Percentiles rank a stretch among this genome's conserved stretches.
Evolutionary conservation across 2,888 invertebrate genomes (phyloP).

Genomic region (Meiosimyza platycephala): DNA sequence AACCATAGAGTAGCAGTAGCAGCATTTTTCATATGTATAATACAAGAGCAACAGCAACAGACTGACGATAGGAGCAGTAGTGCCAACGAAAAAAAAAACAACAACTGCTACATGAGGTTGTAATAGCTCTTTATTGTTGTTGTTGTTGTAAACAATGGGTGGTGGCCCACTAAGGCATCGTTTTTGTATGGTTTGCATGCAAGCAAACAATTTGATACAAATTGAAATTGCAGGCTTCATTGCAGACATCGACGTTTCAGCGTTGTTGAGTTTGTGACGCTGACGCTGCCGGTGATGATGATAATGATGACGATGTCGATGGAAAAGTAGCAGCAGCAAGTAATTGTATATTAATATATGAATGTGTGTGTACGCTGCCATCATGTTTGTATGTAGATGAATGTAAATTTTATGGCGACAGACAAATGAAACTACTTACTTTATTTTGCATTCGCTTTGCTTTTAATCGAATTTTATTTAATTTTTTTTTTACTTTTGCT

Average conservation of each 20-base stretch:
- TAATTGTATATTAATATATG: too few species aligned
- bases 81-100: neutral
- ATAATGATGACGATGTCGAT: too few species aligned
- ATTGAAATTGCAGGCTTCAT: slow-evolving; percentile 24
- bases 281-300: too few species aligned
- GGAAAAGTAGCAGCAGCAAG: too few species aligned
- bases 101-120: neutral
- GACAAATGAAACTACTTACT: slow-evolving; percentile 7
- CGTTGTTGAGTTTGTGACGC: too few species aligned
- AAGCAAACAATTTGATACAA: slow-evolving; percentile 24
- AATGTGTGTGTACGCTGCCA: neutral
- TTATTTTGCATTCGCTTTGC: too few species aligned
- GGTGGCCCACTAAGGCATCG: neutral
- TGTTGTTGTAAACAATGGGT: slow-evolving; percentile 1
- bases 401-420: neutral
- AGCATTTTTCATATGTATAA: neutral
- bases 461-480: neutral
- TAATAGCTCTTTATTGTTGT: slow-evolving; percentile 2
- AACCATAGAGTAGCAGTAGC: slow-evolving; percentile 1
- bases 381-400: too few species aligned
- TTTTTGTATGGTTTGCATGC: slow-evolving; percentile 9
- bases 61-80: neutral
- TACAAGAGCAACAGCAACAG: neutral
- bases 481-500: neutral
- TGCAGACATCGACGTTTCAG: too few species aligned